Base-by-base conservation (phyloP, 2,113 vertebrate species). In the Argyrosomus japonicus region DNA sequence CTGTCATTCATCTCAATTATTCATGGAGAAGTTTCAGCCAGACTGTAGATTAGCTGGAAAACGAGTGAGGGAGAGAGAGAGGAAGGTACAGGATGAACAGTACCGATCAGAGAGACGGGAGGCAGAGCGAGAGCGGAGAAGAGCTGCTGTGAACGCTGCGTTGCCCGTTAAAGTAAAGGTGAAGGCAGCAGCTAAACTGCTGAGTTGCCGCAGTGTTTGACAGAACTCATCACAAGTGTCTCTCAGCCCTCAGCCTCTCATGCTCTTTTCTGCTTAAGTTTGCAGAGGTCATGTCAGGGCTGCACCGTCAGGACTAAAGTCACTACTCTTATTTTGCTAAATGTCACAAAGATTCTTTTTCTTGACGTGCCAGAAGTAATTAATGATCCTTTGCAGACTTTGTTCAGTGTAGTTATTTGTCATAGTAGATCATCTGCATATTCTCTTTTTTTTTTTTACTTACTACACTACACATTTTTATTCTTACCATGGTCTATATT, bases 1-100 rank as follows among this genome's bases (percentile, higher is more conserved):
- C 90, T 92, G 90, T 87, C 90, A 87, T 91, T 92, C 87, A 89
- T 86, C 86, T 94, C 81, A 92, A 92, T 94, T 90, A 93, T 94
- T 94, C 87, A 94, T 90, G 70, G 23, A 21, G 68, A 84, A 84
- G 80, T 89, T 90, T 91, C 69, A 90, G 80, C 60, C 80, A 69
- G 86, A 82, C 87, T 88, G 75, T 84, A 89, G 76, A 91, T 90
- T 75, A 86, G 79, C 73, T 40, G 69, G 63, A 36, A 85, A 76
- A 53, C 0, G 43, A 67, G 56, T 27, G 47, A 32, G 21, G 1
- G 64, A n/a, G 40, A 43, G 72, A 32, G 32, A 48, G 40, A 25
- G 51, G 4, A 18, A 19, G 68, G 63, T 40, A 62, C 29, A 67
- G 58, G 77, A 77, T 32, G 75, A 85, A 19, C 62, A 27, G 58